These are phyloP conservation scores for Cichladusa arquata DNA, from an alignment of 2,113 vertebrate species.

Conservation along the genomic window DNA sequence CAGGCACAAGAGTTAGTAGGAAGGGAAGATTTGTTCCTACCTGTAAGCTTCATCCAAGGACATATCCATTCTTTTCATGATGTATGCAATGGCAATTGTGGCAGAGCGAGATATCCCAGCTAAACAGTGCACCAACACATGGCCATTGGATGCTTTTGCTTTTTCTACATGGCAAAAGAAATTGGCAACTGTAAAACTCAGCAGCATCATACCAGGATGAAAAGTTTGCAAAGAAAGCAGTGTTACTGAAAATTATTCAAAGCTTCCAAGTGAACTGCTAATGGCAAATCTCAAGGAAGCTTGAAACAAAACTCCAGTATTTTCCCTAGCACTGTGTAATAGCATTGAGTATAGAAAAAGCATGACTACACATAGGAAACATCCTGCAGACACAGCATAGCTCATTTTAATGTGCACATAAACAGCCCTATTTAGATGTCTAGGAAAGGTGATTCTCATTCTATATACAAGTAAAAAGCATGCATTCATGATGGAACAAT, in stretches of 20 bases:
- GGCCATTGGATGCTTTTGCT: slow-evolving; percentile 86
- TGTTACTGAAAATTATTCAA: neutral
- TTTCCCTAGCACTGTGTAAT: neutral
- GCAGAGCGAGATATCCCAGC: slow-evolving; percentile 83
- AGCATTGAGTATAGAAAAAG: neutral
- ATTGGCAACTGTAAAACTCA: slow-evolving; percentile 7
- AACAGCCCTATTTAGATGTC: neutral
- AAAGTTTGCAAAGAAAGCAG: neutral
- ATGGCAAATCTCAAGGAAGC: neutral
- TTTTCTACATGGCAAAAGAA: slow-evolving; percentile 77
- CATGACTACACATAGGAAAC: neutral
- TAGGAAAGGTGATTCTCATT: slow-evolving; percentile 1
- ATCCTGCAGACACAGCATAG: neutral
- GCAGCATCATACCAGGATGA: neutral
- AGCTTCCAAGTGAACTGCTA: neutral
- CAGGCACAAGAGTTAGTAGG: neutral
- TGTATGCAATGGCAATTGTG: slow-evolving; percentile 83
- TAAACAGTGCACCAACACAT: slow-evolving; percentile 79
- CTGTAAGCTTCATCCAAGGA: slow-evolving; percentile 83
- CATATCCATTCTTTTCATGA: slow-evolving; percentile 86
- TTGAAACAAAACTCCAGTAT: neutral
- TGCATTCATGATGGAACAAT: neutral
- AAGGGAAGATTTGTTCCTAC: slow-evolving; percentile 48
- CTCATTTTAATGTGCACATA: neutral
- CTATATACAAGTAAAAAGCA: neutral